Percentiles rank a stretch among this genome's conserved stretches.
phyloP scores from a whole-genome alignment of 2,797 vertebrate species.

The Coluber constrictor region DNA sequence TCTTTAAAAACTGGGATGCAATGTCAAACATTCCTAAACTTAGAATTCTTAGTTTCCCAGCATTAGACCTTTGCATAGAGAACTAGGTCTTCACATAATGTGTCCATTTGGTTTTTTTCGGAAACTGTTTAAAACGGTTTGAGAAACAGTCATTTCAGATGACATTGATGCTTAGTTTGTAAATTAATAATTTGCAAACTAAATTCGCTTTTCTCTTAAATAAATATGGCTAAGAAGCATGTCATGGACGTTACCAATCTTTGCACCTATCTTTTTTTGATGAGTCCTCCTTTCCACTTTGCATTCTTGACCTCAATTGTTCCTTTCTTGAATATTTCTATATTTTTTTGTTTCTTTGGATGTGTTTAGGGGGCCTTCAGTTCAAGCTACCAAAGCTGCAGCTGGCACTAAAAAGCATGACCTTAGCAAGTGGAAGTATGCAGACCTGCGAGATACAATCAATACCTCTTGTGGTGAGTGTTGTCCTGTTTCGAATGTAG shows the following conservation, averaged over 20 bases:
- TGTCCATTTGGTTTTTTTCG: background rate
- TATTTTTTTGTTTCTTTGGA: conserved; percentile 32
- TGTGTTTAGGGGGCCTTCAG: conserved; percentile 81
- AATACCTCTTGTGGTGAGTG: conserved; percentile 97
- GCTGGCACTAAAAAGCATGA: conserved; percentile 92
- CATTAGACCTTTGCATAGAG: background rate
- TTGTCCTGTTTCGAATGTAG: background rate
- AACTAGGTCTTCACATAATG: background rate
- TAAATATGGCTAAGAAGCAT: background rate
- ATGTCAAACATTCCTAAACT: background rate
- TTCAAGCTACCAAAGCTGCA: conserved; percentile 92
- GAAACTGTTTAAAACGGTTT: background rate
- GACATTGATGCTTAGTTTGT: background rate
- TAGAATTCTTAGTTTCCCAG: background rate
- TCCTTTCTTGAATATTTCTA: conserved; percentile 13
- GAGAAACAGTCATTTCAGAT: background rate
- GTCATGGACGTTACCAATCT: background rate
- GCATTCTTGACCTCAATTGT: background rate
- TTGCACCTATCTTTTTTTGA: background rate
- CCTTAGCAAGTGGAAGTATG: conserved; percentile 99
- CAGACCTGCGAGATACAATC: conserved; percentile 96
- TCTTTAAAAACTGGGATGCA: background rate
- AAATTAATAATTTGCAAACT: background rate
- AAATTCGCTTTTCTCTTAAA: background rate
- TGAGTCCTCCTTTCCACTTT: background rate